These are phyloP conservation scores for Apogon hyalosoma DNA, from an alignment of 2,797 vertebrate species.

Conservation along the genomic window DNA sequence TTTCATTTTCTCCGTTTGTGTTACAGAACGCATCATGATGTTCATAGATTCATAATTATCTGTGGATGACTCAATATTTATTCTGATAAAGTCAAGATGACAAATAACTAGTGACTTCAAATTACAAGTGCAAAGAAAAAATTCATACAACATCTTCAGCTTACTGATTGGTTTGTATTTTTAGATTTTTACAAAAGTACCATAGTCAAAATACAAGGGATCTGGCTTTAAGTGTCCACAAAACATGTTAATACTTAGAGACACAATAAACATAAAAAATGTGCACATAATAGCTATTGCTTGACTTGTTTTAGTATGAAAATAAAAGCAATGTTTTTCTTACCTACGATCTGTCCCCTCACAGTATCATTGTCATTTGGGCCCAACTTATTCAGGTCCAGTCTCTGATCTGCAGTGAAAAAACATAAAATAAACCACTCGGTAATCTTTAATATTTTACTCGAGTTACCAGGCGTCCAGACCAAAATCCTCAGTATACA, in stretches of 20 bases:
- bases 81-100: not conserved
- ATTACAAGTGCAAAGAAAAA: not conserved
- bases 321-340: slow-evolving; percentile 63
- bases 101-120: not conserved
- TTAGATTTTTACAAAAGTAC: not conserved
- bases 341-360: slow-evolving; percentile 97
- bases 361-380: slow-evolving; percentile 97
- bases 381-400: slow-evolving; percentile 95
- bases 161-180: slow-evolving; percentile 1
- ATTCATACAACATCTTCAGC: not conserved
- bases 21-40: slow-evolving; percentile 4
- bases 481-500: not conserved
- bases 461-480: not conserved
- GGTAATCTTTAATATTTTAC: slow-evolving; percentile 10
- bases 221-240: too few relatives aligned
- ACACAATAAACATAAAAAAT: too few relatives aligned
- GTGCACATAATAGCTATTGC: not conserved
- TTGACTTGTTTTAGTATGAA: not conserved
- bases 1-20: slow-evolving; percentile 9
- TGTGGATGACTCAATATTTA: not conserved
- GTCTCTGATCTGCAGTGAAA: slow-evolving; percentile 88
- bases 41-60: not conserved
- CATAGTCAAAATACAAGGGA: too few relatives aligned
- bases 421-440: slow-evolving; percentile 12
- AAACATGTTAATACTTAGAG: too few relatives aligned